phyloP scores from a whole-genome alignment of 92 coral and sea anemone species.

The Phenganax marumi region DNA sequence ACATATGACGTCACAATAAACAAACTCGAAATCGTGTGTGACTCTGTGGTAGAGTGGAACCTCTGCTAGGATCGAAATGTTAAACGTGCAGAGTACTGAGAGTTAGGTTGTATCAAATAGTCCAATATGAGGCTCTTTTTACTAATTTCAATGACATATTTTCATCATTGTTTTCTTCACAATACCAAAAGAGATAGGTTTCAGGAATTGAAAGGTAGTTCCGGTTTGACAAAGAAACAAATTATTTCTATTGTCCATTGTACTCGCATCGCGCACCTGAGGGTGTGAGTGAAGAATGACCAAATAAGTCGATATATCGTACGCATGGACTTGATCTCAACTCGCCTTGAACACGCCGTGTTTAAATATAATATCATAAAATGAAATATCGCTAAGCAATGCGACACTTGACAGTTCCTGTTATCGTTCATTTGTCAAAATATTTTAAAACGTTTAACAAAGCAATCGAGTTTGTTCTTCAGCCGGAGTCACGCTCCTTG shows the following conservation, averaged over 20 bases:
- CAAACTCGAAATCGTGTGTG: no score
- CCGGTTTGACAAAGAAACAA: conserved; percentile 1
- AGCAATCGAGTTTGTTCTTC: not conserved
- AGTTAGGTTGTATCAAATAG: no score
- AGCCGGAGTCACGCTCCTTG: conserved; percentile 17
- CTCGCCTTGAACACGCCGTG: not conserved
- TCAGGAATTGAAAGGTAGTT: not conserved
- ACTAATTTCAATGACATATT: no score
- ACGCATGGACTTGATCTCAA: conserved; percentile 22
- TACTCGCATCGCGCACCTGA: conserved; percentile 14
- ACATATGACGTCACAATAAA: no score
- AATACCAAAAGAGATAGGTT: not conserved
- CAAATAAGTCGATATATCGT: conserved; percentile 34
- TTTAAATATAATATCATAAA: conserved; percentile 20
- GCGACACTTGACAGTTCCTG: conserved; percentile 42
- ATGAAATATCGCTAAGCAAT: conserved; percentile 12
- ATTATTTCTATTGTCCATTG: conserved; percentile 35
- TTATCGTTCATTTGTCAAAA: conserved; percentile 20
- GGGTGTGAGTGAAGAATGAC: conserved; percentile 22
- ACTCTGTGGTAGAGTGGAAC: no score
- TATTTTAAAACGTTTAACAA: conserved; percentile 17
- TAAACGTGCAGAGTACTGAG: no score
- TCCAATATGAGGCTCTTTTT: no score
- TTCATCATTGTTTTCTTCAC: no score
- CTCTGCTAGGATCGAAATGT: no score